phyloP scores from a whole-genome alignment of 2,888 invertebrate genomes.

The Sarcophaga subvicina region DNA sequence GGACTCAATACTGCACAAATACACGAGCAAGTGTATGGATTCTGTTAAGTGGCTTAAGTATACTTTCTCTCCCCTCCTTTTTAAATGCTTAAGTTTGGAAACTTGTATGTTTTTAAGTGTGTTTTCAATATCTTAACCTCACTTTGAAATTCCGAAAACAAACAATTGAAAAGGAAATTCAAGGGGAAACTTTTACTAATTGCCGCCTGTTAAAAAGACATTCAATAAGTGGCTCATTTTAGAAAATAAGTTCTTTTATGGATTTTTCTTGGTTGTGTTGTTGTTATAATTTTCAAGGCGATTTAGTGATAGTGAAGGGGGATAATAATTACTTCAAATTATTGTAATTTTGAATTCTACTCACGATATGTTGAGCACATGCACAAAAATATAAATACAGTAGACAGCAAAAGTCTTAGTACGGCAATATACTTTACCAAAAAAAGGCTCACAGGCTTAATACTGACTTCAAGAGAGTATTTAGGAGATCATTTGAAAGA shows the following conservation, averaged over 20 bases:
- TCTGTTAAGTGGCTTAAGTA: too few species aligned
- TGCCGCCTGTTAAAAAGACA: conserved; percentile 50
- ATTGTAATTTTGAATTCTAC: conserved; percentile 21
- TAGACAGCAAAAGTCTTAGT: too few species aligned
- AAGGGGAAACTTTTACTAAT: conserved; percentile 37
- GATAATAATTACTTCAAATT: conserved; percentile 53
- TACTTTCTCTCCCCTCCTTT: not conserved
- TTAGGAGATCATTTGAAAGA: too few species aligned
- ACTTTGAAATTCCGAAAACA: conserved; percentile 1
- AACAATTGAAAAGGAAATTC: conserved; percentile 45
- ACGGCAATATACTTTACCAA: too few species aligned
- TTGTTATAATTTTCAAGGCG: not conserved
- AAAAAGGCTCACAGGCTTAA: too few species aligned
- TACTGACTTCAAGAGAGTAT: too few species aligned
- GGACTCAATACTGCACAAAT: too few species aligned
- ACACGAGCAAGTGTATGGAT: too few species aligned
- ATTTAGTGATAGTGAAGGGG: conserved; percentile 19
- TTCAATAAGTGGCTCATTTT: conserved; percentile 40
- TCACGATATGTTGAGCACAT: too few species aligned
- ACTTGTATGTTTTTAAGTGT: not conserved
- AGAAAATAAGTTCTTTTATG: not conserved
- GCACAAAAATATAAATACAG: not conserved
- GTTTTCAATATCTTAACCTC: conserved; percentile 37
- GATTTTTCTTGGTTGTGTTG: not conserved
- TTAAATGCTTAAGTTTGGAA: not conserved